phyloP scores from a whole-genome alignment of 2,113 vertebrate genomes.

The Lycocorax pyrrhopterus region DNA sequence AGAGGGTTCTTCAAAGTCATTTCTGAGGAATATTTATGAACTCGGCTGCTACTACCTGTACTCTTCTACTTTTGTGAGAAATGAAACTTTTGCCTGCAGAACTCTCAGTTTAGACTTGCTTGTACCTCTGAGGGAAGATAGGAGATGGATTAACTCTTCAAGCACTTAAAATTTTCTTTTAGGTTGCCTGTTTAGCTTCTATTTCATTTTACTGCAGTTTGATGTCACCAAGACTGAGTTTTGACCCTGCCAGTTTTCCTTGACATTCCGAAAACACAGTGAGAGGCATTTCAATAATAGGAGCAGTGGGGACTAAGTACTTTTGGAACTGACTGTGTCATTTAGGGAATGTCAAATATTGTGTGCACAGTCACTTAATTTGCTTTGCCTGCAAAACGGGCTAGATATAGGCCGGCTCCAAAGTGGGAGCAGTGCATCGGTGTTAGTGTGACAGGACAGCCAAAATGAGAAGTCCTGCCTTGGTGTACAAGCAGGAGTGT shows the following conservation, averaged over 20 bases:
- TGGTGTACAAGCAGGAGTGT: neutral
- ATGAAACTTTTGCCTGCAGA: constrained; percentile 18
- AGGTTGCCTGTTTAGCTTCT: neutral
- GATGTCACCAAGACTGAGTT: neutral
- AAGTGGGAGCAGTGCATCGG: neutral
- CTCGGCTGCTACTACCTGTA: constrained; percentile 21
- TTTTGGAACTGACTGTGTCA: neutral
- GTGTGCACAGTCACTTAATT: neutral
- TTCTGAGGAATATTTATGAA: constrained; percentile 56
- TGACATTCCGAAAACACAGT: neutral
- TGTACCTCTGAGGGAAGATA: neutral
- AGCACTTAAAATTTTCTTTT: neutral
- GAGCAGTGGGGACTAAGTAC: neutral
- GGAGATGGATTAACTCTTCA: neutral
- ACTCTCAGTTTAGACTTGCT: neutral
- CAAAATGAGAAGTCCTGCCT: neutral
- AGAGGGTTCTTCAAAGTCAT: constrained; percentile 52
- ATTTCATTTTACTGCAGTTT: neutral
- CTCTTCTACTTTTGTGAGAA: neutral
- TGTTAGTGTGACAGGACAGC: neutral
- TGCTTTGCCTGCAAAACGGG: neutral
- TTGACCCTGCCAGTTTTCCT: neutral
- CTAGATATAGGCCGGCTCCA: neutral
- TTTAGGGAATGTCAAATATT: neutral
- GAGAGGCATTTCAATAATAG: neutral